Conservation (phyloP, 2,888 invertebrate genomes). For the Meloe dianella region DNA sequence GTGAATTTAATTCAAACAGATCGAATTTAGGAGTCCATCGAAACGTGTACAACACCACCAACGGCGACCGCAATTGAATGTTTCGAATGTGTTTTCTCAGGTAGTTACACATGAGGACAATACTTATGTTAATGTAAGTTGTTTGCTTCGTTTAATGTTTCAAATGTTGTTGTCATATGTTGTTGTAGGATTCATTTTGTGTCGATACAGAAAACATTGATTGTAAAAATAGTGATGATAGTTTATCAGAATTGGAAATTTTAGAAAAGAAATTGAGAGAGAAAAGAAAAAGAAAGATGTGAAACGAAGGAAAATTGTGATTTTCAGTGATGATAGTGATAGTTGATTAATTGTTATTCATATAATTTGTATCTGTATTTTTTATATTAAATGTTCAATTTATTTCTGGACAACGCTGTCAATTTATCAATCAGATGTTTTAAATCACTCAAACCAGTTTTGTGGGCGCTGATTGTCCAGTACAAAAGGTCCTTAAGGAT, state of each 20-base stretch:
- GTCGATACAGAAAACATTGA: conserved; percentile 65
- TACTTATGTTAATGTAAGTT: conserved; percentile 53
- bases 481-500: too few species aligned
- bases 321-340: conserved; percentile 42
- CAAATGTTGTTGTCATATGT: conserved; percentile 1
- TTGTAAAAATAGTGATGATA: conserved; percentile 57
- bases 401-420: too few species aligned
- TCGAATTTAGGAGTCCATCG: conserved; percentile 64
- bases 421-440: too few species aligned
- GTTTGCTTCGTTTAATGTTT: conserved; percentile 1
- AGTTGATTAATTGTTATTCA: conserved; percentile 28
- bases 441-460: too few species aligned
- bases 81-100: conserved; percentile 53
- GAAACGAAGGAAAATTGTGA: conserved; percentile 38
- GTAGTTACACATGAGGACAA: conserved; percentile 44
- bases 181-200: conserved; percentile 70
- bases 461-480: too few species aligned
- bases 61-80: conserved; percentile 44
- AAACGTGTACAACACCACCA: conserved; percentile 56
- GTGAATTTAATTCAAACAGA: neutral
- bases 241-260: conserved; percentile 66
- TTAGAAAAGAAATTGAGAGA: conserved; percentile 66
- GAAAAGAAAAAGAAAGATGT: conserved; percentile 51
- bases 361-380: neutral
- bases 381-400: too few species aligned